Percentiles rank a stretch among this genome's conserved stretches.
Conservation (phyloP, 2,797 vertebrate species). For the Lagorchestes hirsutus region DNA sequence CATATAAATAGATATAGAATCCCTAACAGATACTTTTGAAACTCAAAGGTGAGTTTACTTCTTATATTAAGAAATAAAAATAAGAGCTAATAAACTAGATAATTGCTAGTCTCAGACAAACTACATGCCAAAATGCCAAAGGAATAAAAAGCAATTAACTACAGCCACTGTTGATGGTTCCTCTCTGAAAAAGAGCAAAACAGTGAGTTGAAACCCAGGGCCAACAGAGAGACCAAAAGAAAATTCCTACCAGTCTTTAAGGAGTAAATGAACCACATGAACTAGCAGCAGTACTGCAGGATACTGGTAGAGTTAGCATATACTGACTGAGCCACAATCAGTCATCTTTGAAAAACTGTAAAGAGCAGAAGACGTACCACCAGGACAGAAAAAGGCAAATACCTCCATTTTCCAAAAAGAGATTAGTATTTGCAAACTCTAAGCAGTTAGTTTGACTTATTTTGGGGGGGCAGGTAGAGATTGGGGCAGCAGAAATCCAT, state of each 20-base stretch:
- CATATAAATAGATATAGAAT: background rate
- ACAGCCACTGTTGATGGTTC: background rate
- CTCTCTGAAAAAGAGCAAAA: background rate
- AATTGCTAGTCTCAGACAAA: background rate
- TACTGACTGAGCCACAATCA: background rate
- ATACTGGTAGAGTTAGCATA: background rate
- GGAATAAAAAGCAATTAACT: background rate
- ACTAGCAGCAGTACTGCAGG: background rate
- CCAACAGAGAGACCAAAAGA: background rate
- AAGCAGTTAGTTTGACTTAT: background rate
- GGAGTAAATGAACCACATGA: background rate
- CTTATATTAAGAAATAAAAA: background rate
- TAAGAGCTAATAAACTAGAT: background rate
- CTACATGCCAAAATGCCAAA: background rate
- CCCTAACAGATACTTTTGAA: background rate
- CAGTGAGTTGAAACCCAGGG: background rate
- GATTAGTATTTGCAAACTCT: background rate
- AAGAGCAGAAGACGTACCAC: background rate
- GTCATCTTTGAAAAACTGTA: background rate
- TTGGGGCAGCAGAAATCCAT: background rate
- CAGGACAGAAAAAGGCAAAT: background rate
- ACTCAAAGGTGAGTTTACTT: background rate
- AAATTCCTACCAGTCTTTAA: background rate
- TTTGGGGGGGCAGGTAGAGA: background rate
- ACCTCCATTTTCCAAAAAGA: background rate